Conservation (phyloP, 2,113 vertebrate species). For the Anoura caudifer region DNA sequence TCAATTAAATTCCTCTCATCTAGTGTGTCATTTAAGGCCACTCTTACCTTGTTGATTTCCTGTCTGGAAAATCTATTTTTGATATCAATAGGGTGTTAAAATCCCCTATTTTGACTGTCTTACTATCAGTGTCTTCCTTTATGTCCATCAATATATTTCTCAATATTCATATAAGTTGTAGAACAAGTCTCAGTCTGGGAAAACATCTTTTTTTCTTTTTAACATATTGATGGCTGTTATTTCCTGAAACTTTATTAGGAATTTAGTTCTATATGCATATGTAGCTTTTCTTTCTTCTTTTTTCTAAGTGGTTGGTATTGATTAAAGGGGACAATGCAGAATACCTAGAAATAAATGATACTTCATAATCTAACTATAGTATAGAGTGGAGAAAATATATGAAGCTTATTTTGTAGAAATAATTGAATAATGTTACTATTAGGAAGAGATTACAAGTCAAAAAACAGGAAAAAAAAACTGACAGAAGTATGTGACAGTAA, state of each 20-base stretch:
- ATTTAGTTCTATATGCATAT: background rate
- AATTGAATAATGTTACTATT: background rate
- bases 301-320: background rate
- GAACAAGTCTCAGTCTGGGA: background rate
- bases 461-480: background rate
- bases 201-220: background rate
- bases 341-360: background rate
- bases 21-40: too few species aligned
- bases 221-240: background rate
- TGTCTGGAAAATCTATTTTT: too few species aligned
- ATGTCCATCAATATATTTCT: background rate
- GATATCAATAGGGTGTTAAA: too few species aligned
- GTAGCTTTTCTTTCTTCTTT: background rate
- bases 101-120: too few species aligned
- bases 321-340: background rate
- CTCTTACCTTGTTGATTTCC: too few species aligned
- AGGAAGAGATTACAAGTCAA: background rate
- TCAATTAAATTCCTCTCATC: too few species aligned
- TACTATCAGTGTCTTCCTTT: too few species aligned
- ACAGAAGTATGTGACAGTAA: background rate
- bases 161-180: background rate
- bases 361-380: background rate
- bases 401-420: background rate
- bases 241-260: background rate
- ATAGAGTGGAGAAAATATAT: background rate